These are phyloP conservation scores for Eristalis pertinax DNA, from an alignment of 2,888 invertebrate species.

Conservation along the genomic window DNA sequence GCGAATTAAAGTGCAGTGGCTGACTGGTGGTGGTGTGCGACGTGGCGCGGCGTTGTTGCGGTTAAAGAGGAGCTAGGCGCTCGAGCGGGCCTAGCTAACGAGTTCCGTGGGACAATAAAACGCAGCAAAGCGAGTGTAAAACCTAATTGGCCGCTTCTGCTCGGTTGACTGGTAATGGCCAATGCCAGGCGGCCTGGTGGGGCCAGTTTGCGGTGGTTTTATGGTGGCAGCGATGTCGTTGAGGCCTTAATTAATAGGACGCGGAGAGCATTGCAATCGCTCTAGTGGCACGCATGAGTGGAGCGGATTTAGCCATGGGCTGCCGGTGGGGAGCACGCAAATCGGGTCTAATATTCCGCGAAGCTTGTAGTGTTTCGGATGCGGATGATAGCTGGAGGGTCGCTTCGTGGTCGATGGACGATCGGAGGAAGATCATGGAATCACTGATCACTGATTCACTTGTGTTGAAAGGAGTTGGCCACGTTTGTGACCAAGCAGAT, in stretches of 20 bases:
- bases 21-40: neutral
- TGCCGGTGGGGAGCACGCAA: neutral
- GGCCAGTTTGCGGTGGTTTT: slow-evolving; percentile 8
- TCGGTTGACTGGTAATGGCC: slow-evolving; percentile 38
- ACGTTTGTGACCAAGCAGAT: neutral
- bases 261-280: slow-evolving; percentile 31
- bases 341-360: neutral
- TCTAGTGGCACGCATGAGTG: slow-evolving; percentile 18
- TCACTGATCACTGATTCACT: neutral
- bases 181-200: neutral
- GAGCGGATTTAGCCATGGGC: neutral
- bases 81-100: slow-evolving; percentile 28
- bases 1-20: slow-evolving; percentile 43
- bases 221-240: slow-evolving; percentile 29
- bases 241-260: slow-evolving; percentile 48
- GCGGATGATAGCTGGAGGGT: neutral
- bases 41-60: neutral
- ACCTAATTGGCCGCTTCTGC: slow-evolving; percentile 59
- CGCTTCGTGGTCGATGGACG: neutral
- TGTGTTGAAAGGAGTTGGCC: neutral
- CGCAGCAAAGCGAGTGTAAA: slow-evolving; percentile 64
- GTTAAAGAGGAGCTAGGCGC: slow-evolving; percentile 22
- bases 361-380: neutral
- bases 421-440: neutral
- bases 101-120: slow-evolving; percentile 55